phyloP scores from a whole-genome alignment of 2,113 vertebrate species.

The Rhynchomys soricoides region DNA sequence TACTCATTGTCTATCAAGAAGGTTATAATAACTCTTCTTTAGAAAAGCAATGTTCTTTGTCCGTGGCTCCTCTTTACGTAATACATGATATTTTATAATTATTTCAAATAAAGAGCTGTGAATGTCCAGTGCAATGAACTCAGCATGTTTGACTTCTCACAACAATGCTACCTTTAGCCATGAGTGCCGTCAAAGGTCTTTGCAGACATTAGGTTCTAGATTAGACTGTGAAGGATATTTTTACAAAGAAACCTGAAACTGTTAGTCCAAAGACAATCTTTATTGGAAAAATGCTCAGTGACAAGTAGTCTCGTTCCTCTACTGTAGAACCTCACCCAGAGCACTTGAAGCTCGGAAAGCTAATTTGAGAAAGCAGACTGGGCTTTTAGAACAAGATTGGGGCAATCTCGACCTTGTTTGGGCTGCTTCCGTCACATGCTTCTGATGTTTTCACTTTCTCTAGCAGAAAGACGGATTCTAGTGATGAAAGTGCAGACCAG shows the following conservation, averaged over 20 bases:
- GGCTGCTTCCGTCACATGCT: background rate
- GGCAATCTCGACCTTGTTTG: background rate
- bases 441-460: background rate
- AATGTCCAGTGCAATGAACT: background rate
- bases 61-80: background rate
- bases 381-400: background rate
- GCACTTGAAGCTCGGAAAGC: background rate
- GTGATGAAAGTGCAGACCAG: constrained; percentile 18
- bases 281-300: background rate
- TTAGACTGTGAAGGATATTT: background rate
- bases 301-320: background rate
- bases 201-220: background rate
- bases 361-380: background rate
- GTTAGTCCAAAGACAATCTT: background rate
- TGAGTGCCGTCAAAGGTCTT: background rate
- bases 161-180: background rate
- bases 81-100: background rate
- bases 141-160: background rate
- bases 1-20: background rate
- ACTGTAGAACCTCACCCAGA: background rate
- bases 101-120: background rate
- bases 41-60: background rate
- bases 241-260: background rate
- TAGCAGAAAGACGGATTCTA: constrained; percentile 9
- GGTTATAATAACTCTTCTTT: background rate